Evolutionary conservation across 2,797 vertebrate species (phyloP), one percentile per base, ranked within the genome.

Genomic region (Manis crassicaudata): DNA sequence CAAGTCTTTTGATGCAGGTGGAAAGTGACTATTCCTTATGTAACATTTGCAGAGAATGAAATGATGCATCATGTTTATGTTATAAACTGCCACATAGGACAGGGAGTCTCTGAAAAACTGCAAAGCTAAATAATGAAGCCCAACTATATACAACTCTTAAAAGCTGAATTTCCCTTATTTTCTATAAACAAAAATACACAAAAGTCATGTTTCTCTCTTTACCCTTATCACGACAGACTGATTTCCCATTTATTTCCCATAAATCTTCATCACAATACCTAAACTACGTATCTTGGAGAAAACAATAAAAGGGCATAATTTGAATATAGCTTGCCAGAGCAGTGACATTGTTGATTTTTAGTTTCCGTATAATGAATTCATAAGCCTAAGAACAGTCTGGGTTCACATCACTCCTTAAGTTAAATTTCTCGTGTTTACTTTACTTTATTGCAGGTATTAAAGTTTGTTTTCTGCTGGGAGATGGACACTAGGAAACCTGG

Each of bases 181-280:
- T 46, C 79, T 76, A 86, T 58, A 94, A 94, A 88, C 84, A 93
- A 72, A 91, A 65, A 67, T 37, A 94, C 85, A 58, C 84, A 75
- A 63, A 82, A 97, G 75, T 79, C 92, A 17, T 62, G 56, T 60
- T 93, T 96, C 77, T 75, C 85, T 90, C 70, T 75, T 80, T 93
- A 84, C 37, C 37, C 40, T 81, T 37, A 60, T 54, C 70, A 80
- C 3, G 72, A 92, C 32, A 73, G 77, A 73, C 32, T 58, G 75
- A 91, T 62, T 79, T 65, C 46, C 32, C 83, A 67, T 40, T 88
- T 63, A 82, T 32, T 92, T 83, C 50, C 37, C 58, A 73, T 70
- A 67, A 70, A 67, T 70, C 63, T 85, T 92, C 23, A 32, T 82
- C 16, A 37, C 52, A 68, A 63, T 54, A 63, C 67, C 89, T 93